These are phyloP conservation scores for Hoplias malabaricus DNA, from an alignment of 2,113 vertebrate genomes.

Conservation along the genomic window DNA sequence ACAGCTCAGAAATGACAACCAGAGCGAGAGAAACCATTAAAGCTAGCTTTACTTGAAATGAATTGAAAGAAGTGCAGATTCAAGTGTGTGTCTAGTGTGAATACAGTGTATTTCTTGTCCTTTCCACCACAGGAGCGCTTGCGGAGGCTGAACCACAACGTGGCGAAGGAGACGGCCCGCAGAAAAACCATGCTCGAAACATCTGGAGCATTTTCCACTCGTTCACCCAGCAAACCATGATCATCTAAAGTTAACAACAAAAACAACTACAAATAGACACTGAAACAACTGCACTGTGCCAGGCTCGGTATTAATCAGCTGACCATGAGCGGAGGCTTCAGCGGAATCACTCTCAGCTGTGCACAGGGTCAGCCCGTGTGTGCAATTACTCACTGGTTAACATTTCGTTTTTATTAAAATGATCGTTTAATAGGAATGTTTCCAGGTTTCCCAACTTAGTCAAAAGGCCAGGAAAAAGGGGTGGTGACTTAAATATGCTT, in stretches of 20 bases:
- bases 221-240: conserved; percentile 82
- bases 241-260: background rate
- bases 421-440: no score
- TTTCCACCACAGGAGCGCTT: conserved; percentile 79
- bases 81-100: no score
- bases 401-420: no score
- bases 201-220: conserved; percentile 78
- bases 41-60: no score
- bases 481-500: no score
- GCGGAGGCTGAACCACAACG: conserved; percentile 88
- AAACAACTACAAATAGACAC: background rate
- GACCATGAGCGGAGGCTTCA: background rate
- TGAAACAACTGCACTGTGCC: background rate
- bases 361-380: background rate
- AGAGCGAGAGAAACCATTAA: no score
- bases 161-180: conserved; percentile 89
- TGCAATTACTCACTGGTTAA: no score
- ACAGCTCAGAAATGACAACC: no score
- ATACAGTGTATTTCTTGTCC: no score
- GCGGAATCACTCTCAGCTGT: background rate
- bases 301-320: background rate
- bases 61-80: no score
- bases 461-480: no score
- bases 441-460: no score
- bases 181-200: conserved; percentile 92